Conservation (phyloP, 1,140 invertebrate genomes). For the Meteorus sp. region DNA sequence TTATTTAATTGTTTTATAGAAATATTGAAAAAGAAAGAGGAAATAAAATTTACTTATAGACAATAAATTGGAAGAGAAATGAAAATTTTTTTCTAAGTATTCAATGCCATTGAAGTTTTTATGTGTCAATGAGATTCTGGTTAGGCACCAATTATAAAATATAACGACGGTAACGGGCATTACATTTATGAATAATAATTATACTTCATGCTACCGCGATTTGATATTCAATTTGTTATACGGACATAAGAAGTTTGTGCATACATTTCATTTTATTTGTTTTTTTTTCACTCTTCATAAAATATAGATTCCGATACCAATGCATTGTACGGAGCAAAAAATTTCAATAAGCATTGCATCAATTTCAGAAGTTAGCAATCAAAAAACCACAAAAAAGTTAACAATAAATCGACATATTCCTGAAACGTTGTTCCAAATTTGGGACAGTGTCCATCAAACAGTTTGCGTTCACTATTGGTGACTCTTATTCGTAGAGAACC, state of each 20-base stretch:
- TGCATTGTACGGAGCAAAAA: no score
- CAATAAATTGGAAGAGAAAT: no score
- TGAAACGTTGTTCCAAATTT: neutral
- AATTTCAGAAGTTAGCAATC: no score
- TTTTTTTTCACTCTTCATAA: neutral
- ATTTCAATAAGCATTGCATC: no score
- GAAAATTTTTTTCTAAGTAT: no score
- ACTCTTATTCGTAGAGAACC: constrained; percentile 7
- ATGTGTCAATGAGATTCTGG: no score
- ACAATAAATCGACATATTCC: neutral
- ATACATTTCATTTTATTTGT: neutral
- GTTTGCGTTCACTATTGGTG: constrained; percentile 41
- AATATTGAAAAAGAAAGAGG: constrained; percentile 10
- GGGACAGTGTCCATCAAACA: neutral
- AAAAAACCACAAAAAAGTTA: constrained; percentile 1
- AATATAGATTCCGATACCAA: neutral
- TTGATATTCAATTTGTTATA: constrained; percentile 22
- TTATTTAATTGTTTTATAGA: constrained; percentile 1
- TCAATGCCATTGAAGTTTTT: no score
- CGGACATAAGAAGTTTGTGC: constrained; percentile 26
- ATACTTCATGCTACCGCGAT: constrained; percentile 20
- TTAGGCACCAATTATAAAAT: constrained; percentile 41
- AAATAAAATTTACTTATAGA: no score
- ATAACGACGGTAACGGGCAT: constrained; percentile 35
- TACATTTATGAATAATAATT: constrained; percentile 30